These are phyloP conservation scores for Actinemys pallida DNA, from an alignment of 2,113 vertebrate genomes.

Conservation along the genomic window DNA sequence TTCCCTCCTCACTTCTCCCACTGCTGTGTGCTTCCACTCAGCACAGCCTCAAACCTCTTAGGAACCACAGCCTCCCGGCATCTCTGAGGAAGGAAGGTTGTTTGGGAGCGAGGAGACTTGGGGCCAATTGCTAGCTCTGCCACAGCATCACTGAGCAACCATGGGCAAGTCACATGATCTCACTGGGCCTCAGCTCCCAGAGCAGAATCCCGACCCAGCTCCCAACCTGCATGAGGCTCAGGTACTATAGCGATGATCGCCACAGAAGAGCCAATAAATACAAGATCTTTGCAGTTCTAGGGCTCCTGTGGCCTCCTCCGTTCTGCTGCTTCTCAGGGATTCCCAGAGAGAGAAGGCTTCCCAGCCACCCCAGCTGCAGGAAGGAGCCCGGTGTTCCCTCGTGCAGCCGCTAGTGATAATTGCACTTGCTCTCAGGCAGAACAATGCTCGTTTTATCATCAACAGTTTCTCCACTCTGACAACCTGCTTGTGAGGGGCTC, in stretches of 20 bases:
- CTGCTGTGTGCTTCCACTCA: not conserved
- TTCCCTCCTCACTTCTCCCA: not conserved
- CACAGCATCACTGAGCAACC: not conserved
- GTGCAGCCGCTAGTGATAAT: not conserved
- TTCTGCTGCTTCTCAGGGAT: not conserved
- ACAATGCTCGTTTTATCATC: not conserved
- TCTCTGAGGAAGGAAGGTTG: not conserved
- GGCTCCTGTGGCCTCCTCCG: not conserved
- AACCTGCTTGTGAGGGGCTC: not conserved
- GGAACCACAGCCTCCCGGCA: not conserved
- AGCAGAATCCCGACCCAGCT: not conserved
- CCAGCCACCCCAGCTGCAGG: not conserved
- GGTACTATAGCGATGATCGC: not conserved
- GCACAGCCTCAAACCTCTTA: not conserved
- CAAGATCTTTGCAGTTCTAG: not conserved
- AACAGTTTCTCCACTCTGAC: not conserved
- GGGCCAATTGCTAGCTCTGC: no score
- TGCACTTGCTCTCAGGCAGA: not conserved
- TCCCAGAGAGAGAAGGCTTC: not conserved
- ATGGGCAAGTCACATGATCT: not conserved
- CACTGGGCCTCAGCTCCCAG: not conserved
- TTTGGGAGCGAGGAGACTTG: not conserved
- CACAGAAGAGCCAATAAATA: not conserved
- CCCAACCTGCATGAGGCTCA: not conserved
- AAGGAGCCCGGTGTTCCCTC: not conserved